A percentile compares a stretch with the other conserved stretches of the same genome.
phyloP scores from a whole-genome alignment of 1,140 invertebrate species.

The Drosophila carrolli region DNA sequence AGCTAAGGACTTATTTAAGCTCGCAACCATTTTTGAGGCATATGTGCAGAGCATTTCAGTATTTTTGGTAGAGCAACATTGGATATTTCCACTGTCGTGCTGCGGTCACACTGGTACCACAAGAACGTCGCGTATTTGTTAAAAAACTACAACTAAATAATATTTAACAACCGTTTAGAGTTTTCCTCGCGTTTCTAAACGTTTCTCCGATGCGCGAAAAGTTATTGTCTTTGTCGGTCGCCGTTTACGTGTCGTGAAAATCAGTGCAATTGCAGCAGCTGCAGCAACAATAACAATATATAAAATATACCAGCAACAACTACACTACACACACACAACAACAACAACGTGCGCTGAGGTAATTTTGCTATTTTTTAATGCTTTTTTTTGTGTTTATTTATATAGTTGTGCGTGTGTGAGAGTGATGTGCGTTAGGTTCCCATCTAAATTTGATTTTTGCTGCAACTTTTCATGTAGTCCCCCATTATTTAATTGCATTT shows the following conservation, averaged over 20 bases:
- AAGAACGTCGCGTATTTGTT: conserved; percentile 16
- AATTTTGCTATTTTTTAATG: conserved; percentile 79
- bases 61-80: no score
- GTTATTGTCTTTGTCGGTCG: conserved; percentile 22
- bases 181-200: conserved; percentile 8
- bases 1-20: no score
- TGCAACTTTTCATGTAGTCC: conserved; percentile 44
- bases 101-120: no score
- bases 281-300: conserved; percentile 72
- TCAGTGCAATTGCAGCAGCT: conserved; percentile 49
- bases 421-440: conserved; percentile 43
- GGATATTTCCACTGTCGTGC: no score
- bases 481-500: conserved; percentile 28
- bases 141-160: conserved; percentile 30
- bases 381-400: conserved; percentile 72
- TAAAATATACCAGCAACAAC: conserved; percentile 56
- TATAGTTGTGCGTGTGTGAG: conserved; percentile 40
- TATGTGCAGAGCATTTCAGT: no score
- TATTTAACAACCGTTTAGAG: conserved; percentile 37
- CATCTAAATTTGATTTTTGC: conserved; percentile 58
- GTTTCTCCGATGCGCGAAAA: conserved; percentile 49
- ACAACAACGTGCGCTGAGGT: conserved; percentile 65
- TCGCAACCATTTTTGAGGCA: no score
- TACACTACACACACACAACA: conserved; percentile 51
- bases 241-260: conserved; percentile 31